phyloP scores from a whole-genome alignment of 35 echinoderm and acorn worm species.

The Antedon bifida region DNA sequence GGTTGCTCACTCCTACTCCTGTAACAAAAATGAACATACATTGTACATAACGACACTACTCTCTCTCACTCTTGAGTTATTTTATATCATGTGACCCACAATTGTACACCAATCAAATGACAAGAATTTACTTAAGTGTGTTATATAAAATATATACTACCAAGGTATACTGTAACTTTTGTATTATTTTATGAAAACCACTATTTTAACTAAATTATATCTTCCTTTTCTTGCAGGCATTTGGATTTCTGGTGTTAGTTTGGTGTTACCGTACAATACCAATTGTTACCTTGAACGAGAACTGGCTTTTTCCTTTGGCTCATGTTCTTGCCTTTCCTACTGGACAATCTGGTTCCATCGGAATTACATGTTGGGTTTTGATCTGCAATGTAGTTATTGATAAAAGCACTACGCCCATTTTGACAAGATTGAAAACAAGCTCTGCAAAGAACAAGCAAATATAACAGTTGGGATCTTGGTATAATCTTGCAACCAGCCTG shows the following conservation, averaged over 20 bases:
- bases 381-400: slow-evolving; percentile 22
- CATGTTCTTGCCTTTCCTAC: slow-evolving; percentile 54
- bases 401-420: not conserved
- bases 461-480: not conserved
- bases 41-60: no score
- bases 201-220: not conserved
- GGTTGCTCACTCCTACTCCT: no score
- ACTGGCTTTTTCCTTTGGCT: slow-evolving; percentile 66
- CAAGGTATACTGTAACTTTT: no score
- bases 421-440: not conserved
- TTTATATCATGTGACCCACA: no score
- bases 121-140: no score
- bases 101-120: no score
- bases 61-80: no score
- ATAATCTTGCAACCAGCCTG: no score
- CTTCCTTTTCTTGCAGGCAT: slow-evolving; percentile 25
- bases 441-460: not conserved
- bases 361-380: slow-evolving; percentile 62
- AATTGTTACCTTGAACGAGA: slow-evolving; percentile 45
- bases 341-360: slow-evolving; percentile 50
- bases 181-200: no score
- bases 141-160: no score
- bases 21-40: no score
- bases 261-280: slow-evolving; percentile 46
- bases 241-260: slow-evolving; percentile 39